Evolutionary conservation across 2,888 invertebrate species (phyloP), one percentile per base, ranked within the genome.

Genomic region (Lepeophtheirus nordmannii): DNA sequence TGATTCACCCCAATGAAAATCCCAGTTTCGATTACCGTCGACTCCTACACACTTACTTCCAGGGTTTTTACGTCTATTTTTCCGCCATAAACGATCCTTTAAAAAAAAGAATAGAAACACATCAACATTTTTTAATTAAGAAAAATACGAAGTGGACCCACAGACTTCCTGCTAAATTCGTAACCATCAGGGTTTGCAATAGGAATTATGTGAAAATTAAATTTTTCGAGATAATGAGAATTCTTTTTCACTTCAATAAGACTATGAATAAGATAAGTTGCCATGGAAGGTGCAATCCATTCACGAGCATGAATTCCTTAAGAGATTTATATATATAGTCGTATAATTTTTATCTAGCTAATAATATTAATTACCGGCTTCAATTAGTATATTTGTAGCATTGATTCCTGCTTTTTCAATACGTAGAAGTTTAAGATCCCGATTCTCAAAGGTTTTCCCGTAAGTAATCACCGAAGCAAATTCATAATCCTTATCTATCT

Each of bases 161-260:
- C 60, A 30, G 9, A 17, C 30, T 10, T 7, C 12, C 63, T 17
- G 37, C 56, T 56, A 75, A 87, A 88, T 72, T 86, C 89, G 73
- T 92, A 92, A 1, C 92, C 89, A 73, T 92, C 87, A 10, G 89
- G 89, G 75, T 88, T 88, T 68, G 84, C 75, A 30, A 87, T 81
- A 12, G 87, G 85, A 20, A 85, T 78, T 67, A 89, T 78, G 73
- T 85, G 85, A 72, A 83, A 85, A 72, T 91, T 82, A 70, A 83
- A 82, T 65, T 78, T 78, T 69, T 85, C 81, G 1, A 85, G 82
- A 0, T 86, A 80, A 69, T 81, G 79, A n/a, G 60, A 38, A 12
- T 17, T 20, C 5, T 14, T 58, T 1, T 23, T 53, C 20, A 66
- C 60, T 12, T 81, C 82, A n/a, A 87, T 74, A n/a, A 87, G 75